phyloP scores from a whole-genome alignment of 2,888 invertebrate species.

The Lepidochitona cinerea region DNA sequence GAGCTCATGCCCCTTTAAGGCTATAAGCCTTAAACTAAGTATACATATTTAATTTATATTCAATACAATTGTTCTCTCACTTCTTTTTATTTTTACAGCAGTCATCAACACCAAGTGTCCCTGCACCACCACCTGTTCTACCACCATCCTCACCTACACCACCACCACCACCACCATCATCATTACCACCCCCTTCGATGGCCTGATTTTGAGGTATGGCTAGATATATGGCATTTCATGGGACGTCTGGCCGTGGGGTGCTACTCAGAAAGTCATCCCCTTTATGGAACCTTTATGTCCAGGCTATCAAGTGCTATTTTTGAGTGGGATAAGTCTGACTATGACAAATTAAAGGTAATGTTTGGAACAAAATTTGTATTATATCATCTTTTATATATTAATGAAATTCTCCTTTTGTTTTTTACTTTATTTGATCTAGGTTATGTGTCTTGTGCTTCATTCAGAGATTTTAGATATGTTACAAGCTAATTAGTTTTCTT shows the following conservation, averaged over 20 bases:
- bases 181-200: no score
- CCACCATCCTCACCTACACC: no score
- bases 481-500: background rate
- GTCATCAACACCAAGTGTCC: no score
- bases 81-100: no score
- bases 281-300: constrained; percentile 39
- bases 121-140: no score
- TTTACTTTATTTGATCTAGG: background rate
- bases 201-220: constrained; percentile 24
- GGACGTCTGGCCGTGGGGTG: constrained; percentile 27
- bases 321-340: constrained; percentile 31
- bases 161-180: no score
- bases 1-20: no score
- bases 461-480: background rate
- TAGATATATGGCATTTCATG: constrained; percentile 50
- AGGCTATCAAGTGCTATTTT: constrained; percentile 32
- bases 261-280: constrained; percentile 36
- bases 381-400: background rate
- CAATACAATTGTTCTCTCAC: no score
- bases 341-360: constrained; percentile 17
- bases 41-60: no score
- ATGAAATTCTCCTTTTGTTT: background rate
- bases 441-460: background rate
- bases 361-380: background rate
- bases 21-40: no score